Evolutionary conservation across 2,113 vertebrate species (phyloP).

Genomic region (Loxodonta africana): DNA sequence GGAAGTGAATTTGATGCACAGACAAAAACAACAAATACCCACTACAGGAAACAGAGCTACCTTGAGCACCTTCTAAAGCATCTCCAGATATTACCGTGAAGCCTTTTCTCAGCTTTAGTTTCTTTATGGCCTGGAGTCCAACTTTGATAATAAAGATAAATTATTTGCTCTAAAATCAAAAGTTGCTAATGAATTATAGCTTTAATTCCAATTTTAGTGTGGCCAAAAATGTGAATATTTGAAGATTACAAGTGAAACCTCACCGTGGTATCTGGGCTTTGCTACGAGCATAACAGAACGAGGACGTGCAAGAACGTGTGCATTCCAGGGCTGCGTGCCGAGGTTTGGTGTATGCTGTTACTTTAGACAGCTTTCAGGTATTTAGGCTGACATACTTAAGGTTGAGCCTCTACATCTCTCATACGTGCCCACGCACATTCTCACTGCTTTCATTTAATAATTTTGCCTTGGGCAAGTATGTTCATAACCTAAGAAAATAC

Average conservation of each 20-base stretch:
- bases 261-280: neutral
- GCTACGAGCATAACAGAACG: neutral
- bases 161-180: neutral
- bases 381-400: neutral
- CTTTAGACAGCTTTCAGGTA: neutral
- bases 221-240: neutral
- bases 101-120: neutral
- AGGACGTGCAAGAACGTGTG: neutral
- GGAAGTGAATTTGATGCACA: neutral
- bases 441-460: conserved; percentile 36
- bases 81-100: neutral
- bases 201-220: neutral
- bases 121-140: neutral
- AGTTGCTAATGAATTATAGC: neutral
- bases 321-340: rapidly evolving
- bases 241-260: neutral
- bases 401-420: neutral
- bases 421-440: neutral
- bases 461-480: neutral
- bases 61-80: neutral
- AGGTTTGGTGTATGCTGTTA: neutral
- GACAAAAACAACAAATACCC: neutral
- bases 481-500: neutral
- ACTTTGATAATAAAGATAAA: neutral
- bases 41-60: neutral